Conservation (phyloP, 2,113 vertebrate species). For the Eclectus roratus region DNA sequence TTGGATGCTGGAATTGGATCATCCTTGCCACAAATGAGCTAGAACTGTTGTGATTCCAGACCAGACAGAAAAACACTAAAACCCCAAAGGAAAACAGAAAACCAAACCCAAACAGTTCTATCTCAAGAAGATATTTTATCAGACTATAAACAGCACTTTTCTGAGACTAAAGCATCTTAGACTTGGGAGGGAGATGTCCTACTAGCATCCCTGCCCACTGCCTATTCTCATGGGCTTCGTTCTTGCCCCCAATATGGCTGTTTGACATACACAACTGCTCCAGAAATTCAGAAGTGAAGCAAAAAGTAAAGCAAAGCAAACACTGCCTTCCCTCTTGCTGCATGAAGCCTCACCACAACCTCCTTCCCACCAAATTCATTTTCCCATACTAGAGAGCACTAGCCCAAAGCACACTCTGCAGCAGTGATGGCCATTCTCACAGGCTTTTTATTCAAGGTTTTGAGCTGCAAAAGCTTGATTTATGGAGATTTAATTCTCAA, state of each 20-base stretch:
- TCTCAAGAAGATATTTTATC: neutral
- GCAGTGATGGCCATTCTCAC: neutral
- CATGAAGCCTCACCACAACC: neutral
- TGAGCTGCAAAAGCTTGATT: constrained; percentile 24
- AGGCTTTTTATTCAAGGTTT: constrained; percentile 15
- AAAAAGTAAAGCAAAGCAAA: neutral
- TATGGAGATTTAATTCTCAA: constrained; percentile 40
- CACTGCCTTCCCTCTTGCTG: neutral
- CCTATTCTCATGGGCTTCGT: neutral
- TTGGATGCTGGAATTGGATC: neutral
- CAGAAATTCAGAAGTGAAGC: neutral
- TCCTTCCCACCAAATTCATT: neutral
- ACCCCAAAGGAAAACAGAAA: neutral
- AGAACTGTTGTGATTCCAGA: neutral
- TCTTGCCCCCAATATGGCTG: neutral
- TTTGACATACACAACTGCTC: neutral
- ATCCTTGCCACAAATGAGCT: neutral
- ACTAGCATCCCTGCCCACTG: neutral
- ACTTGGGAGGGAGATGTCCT: neutral
- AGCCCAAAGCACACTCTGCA: constrained; percentile 10
- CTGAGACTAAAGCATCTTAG: neutral
- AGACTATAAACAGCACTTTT: neutral
- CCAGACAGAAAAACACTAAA: neutral
- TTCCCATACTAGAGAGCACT: neutral
- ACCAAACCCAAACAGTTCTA: neutral